Percentiles rank a stretch among this genome's conserved stretches.
Conservation (phyloP, 2,888 invertebrate species). For the Andricus curvator region DNA sequence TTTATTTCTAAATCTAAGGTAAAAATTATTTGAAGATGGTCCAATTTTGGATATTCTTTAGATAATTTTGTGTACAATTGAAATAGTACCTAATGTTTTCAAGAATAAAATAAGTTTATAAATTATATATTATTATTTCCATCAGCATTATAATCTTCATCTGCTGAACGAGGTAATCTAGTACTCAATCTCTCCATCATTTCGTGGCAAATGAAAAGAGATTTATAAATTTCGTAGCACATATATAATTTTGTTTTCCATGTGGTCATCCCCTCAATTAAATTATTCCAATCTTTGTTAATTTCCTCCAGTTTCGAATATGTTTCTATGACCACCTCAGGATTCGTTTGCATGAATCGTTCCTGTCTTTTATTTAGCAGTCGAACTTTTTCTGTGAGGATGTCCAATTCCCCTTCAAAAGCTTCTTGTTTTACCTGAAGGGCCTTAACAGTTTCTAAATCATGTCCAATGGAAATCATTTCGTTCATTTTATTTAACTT, state of each 20-base stretch:
- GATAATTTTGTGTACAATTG: too few relatives aligned
- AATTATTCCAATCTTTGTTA: background rate
- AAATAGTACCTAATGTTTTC: too few relatives aligned
- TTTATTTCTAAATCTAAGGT: too few relatives aligned
- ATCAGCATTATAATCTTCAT: background rate
- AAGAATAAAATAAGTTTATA: background rate
- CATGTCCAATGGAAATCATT: background rate
- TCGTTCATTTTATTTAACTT: conserved; percentile 3
- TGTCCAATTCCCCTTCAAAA: background rate
- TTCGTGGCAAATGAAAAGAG: conserved; percentile 4
- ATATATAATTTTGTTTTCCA: conserved; percentile 19
- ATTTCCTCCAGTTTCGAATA: background rate
- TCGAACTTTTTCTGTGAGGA: background rate
- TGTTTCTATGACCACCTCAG: background rate
- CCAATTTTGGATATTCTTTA: background rate
- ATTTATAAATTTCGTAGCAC: background rate
- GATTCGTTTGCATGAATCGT: background rate
- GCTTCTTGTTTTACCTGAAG: background rate
- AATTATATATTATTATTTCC: background rate
- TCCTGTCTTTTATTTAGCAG: conserved; percentile 10
- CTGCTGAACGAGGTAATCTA: background rate
- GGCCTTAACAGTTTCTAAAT: background rate
- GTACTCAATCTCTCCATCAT: background rate
- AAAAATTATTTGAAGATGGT: too few relatives aligned
- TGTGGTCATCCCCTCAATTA: background rate